These are phyloP conservation scores for Megalops cyprinoides DNA, from an alignment of 2,797 vertebrate genomes.

Conservation along the genomic window DNA sequence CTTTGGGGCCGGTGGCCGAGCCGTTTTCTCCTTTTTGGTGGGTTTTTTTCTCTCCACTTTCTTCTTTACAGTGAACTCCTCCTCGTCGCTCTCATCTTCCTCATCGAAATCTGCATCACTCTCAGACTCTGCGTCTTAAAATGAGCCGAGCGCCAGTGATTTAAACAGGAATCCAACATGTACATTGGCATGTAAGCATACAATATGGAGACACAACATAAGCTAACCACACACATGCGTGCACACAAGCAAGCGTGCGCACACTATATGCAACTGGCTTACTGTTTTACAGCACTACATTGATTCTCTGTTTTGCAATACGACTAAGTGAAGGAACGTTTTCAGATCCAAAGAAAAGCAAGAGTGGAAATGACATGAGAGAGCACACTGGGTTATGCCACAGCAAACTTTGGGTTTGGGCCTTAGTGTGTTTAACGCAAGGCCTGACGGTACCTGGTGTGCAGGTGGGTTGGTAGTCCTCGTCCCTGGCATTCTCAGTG, in stretches of 20 bases:
- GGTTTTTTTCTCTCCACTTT: constrained; percentile 66
- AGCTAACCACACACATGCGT: too few relatives aligned
- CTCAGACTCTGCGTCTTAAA: constrained; percentile 69
- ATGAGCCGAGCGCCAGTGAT: neutral
- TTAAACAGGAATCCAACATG: neutral
- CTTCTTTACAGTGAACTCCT: constrained; percentile 74
- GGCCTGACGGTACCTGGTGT: constrained; percentile 58
- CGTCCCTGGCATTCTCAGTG: constrained; percentile 43
- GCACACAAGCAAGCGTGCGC: neutral
- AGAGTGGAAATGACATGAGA: neutral
- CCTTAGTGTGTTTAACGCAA: neutral
- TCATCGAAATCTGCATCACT: constrained; percentile 76
- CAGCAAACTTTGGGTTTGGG: neutral
- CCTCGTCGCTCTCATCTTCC: constrained; percentile 72
- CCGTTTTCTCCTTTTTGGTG: constrained; percentile 57
- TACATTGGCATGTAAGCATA: constrained; percentile 11
- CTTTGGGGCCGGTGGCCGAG: constrained; percentile 48
- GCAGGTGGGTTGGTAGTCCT: constrained; percentile 69
- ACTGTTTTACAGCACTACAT: neutral
- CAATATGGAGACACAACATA: neutral
- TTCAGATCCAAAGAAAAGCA: neutral
- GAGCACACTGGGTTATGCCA: neutral
- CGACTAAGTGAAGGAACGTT: neutral
- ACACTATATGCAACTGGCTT: neutral
- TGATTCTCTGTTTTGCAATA: neutral